phyloP scores from a whole-genome alignment of 2,888 invertebrate species.

The Hypomecis punctinalis region DNA sequence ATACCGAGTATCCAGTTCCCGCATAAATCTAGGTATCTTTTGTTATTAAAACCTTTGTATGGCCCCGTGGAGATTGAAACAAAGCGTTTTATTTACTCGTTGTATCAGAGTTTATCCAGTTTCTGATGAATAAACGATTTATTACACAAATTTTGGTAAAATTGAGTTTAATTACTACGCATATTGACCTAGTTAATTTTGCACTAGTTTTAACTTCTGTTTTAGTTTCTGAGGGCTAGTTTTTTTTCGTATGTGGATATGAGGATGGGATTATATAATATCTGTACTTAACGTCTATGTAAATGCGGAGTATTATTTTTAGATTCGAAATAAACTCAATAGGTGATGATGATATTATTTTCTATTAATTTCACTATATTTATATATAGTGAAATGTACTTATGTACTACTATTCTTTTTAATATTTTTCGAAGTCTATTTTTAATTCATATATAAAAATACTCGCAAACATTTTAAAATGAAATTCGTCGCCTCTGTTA shows the following conservation, averaged over 20 bases:
- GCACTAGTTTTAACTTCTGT: background rate
- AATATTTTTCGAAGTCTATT: too few relatives aligned
- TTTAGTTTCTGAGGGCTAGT: background rate
- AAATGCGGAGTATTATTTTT: too few relatives aligned
- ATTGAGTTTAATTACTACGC: background rate
- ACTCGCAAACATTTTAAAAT: slow-evolving; percentile 12
- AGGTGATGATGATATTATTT: too few relatives aligned
- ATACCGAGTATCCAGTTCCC: slow-evolving; percentile 32
- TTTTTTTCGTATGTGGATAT: background rate
- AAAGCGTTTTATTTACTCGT: slow-evolving; percentile 11
- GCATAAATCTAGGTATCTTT: slow-evolving; percentile 49
- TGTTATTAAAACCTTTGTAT: slow-evolving; percentile 47
- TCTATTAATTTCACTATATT: too few relatives aligned
- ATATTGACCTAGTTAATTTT: too few relatives aligned
- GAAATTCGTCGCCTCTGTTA: slow-evolving; percentile 12
- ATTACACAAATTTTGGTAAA: background rate
- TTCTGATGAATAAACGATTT: slow-evolving; percentile 10
- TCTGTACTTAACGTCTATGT: too few relatives aligned
- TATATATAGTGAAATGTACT: too few relatives aligned
- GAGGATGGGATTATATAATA: background rate
- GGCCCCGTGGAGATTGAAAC: slow-evolving; percentile 20
- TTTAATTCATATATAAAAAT: background rate
- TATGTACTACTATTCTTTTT: too few relatives aligned
- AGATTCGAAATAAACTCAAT: too few relatives aligned
- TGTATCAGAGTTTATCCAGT: slow-evolving; percentile 10